A percentile compares a stretch with the other conserved stretches of the same genome.
Evolutionary conservation across 2,113 vertebrate genomes (phyloP).

Genomic region (Gorsachius goisagi): DNA sequence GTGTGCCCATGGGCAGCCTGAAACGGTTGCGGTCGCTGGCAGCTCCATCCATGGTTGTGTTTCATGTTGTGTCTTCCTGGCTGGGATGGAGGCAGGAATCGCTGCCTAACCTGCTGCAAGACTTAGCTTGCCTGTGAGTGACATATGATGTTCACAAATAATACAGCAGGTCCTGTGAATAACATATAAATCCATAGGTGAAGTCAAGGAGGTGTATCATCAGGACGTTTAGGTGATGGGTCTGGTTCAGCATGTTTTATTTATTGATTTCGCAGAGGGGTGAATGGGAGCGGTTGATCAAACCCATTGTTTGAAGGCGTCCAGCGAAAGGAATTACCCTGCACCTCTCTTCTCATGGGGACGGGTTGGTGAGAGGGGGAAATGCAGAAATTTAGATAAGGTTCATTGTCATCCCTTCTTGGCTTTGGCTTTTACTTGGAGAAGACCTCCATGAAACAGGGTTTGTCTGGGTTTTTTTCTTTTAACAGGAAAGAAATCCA

Average conservation of each 20-base stretch:
- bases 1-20: accelerated
- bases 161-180: not conserved
- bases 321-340: not conserved
- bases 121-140: not conserved
- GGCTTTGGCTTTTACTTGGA: not conserved
- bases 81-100: not conserved
- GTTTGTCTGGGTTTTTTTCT: not conserved
- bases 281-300: not conserved
- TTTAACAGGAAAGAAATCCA: not conserved
- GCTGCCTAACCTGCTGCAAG: not conserved
- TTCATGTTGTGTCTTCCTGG: not conserved
- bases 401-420: not conserved
- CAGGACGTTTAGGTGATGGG: not conserved
- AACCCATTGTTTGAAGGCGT: not conserved
- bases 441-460: not conserved
- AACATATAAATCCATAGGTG: not conserved
- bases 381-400: not conserved
- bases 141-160: not conserved
- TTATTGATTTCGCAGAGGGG: not conserved
- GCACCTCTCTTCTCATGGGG: not conserved
- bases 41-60: accelerated
- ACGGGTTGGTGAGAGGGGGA: not conserved
- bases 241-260: not conserved
- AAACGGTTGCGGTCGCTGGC: not conserved
- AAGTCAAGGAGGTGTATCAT: not conserved